Conservation (phyloP, 2,888 invertebrate species). For the Spilarctia lutea region DNA sequence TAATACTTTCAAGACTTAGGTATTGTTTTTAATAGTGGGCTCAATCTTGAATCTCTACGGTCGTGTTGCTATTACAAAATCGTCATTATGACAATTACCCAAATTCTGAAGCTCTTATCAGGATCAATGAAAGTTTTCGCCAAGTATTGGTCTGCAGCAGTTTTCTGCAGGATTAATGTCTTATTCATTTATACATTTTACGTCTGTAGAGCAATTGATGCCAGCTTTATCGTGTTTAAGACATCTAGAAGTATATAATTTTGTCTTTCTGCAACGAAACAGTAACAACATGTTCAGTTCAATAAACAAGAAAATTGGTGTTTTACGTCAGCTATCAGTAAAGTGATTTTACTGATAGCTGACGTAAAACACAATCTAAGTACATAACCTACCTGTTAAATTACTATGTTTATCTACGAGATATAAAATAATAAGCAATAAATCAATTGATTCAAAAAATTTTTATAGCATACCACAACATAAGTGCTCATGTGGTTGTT, state of each 20-base stretch:
- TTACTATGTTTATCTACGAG: too few species aligned
- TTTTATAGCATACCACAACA: too few species aligned
- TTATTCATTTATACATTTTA: slow-evolving; percentile 47
- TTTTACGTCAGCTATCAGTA: too few species aligned
- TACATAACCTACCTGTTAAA: too few species aligned
- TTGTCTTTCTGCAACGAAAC: slow-evolving; percentile 44
- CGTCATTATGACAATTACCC: slow-evolving; percentile 54
- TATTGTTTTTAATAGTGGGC: not conserved
- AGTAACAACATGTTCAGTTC: not conserved
- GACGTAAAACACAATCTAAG: not conserved
- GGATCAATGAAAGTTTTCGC: slow-evolving; percentile 55
- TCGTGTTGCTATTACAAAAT: not conserved
- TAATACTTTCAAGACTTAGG: too few species aligned
- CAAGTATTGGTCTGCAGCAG: slow-evolving; percentile 51
- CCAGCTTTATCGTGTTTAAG: slow-evolving; percentile 47
- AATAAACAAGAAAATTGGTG: too few species aligned
- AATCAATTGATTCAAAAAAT: too few species aligned
- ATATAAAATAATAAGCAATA: too few species aligned
- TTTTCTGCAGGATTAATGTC: slow-evolving; percentile 46
- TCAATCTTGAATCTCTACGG: not conserved
- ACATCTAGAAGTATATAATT: slow-evolving; percentile 60
- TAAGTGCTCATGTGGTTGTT: too few species aligned
- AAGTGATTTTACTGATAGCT: not conserved
- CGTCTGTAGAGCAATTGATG: slow-evolving; percentile 53
- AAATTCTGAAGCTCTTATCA: slow-evolving; percentile 58